phyloP scores from a whole-genome alignment of 2,113 vertebrate genomes.

The Cyphomyrus plagiostoma region DNA sequence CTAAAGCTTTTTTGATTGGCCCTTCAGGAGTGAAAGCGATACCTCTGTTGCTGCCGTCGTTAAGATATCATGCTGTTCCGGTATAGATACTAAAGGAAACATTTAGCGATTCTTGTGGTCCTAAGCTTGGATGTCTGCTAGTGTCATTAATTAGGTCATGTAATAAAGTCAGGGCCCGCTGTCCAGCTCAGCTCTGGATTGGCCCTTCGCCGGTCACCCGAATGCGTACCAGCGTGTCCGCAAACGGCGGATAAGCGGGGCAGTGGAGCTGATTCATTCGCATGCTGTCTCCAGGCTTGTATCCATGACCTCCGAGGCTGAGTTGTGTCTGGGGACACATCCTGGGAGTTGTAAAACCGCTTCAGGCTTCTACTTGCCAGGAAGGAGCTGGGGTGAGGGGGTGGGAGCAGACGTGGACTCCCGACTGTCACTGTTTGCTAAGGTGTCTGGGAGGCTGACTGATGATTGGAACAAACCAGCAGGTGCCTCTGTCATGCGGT shows the following conservation, averaged over 20 bases:
- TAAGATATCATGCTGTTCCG: neutral
- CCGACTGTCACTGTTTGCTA: neutral
- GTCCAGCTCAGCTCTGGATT: neutral
- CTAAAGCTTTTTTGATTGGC: neutral
- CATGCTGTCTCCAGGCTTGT: neutral
- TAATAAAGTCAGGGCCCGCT: neutral
- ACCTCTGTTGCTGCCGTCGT: neutral
- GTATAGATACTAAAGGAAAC: neutral
- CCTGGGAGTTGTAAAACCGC: neutral
- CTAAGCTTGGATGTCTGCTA: neutral
- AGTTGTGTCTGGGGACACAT: neutral
- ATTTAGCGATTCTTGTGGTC: neutral
- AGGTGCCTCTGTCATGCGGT: neutral
- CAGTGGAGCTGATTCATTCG: neutral
- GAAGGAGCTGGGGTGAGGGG: neutral
- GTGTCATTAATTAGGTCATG: neutral
- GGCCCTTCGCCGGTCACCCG: neutral
- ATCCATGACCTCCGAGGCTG: neutral
- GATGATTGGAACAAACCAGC: neutral
- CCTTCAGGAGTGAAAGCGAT: neutral
- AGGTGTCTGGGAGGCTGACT: conserved; percentile 11
- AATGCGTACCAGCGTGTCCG: neutral
- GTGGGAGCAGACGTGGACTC: neutral
- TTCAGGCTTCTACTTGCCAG: neutral
- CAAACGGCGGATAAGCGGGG: neutral